Evolutionary conservation across 2,797 vertebrate species (phyloP).

Genomic region (Melanogrammus aeglefinus): DNA sequence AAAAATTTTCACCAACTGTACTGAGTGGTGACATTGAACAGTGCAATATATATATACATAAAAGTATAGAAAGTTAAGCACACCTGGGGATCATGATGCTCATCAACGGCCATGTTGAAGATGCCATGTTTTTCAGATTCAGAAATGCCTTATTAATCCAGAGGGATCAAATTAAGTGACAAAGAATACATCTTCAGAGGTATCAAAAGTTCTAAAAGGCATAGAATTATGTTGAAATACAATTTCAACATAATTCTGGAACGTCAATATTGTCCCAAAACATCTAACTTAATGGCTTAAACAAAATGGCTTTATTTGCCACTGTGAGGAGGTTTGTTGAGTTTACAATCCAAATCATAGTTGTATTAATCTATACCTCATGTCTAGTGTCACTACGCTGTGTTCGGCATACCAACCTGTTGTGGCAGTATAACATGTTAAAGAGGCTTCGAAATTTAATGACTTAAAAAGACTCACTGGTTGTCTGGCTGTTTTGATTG

Average conservation of each 20-base stretch:
- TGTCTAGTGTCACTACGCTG: not conserved
- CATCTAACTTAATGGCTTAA: not conserved
- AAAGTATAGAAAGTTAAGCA: not conserved
- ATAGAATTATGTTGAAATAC: not conserved
- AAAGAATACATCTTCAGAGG: too few species aligned
- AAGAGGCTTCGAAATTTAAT: not conserved
- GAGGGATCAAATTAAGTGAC: too few species aligned
- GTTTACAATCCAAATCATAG: not conserved
- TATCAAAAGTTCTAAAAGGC: too few species aligned
- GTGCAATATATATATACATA: not conserved
- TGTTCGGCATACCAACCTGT: not conserved
- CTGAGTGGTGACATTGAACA: not conserved
- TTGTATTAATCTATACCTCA: not conserved
- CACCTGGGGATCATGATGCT: too few species aligned
- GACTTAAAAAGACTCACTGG: not conserved
- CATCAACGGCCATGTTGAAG: too few species aligned
- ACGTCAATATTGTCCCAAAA: not conserved
- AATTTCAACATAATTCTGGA: not conserved
- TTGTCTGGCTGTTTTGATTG: constrained; percentile 2
- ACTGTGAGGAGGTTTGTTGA: not conserved
- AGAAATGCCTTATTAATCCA: too few species aligned
- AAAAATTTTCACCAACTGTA: not conserved
- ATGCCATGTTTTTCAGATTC: too few species aligned
- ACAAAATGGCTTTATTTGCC: not conserved
- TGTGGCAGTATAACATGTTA: not conserved